Evolutionary conservation across 2,888 invertebrate species (phyloP), one percentile per base, ranked within the genome.

Genomic region (Aporophyla nigra): DNA sequence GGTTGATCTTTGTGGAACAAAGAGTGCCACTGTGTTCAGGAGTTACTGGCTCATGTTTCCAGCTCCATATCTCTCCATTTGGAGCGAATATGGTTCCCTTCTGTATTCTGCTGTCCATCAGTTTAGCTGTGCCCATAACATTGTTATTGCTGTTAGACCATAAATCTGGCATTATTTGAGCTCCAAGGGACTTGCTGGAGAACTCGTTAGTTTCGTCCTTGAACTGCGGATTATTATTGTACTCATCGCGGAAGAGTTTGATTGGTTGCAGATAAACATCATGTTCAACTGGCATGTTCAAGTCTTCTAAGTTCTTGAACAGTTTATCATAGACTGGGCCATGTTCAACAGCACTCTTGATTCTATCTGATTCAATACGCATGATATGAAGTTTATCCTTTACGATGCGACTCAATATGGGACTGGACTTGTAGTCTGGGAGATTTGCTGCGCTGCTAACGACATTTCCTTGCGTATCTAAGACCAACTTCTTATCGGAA

Each of bases 341-440:
- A 89, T 97, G 97, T 87, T 97, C 96, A 1, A 97, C 96, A 0
- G 97, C 97, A 86, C 97, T 97, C 86, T 97, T 97, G 46, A 97
- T 96, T 84, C 97, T 94, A 74, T 97, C 96, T 0, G 96, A 97
- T 86, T 97, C 97, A 43, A 97, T 96, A 9, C 93, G 96, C 93
- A 97, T 95, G 0, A 95, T 88, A 71, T 97, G 94, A 0, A 97
- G 94, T 83, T 97, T 97, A n/a, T 96, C 95, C 86, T 97, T 96
- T 1, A 96, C 95, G 59, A 95, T 88, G 24, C 94, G 93, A 80
- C 97, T 97, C n/a, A 97, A 88, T 72, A 94, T 93, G 0, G 96
- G 95, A 73, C 97, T 97, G 12, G 95, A 93, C 76, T 94, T 97
- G 84, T 96, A 97, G 88, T 96, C 96, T 0, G 96, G 94, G 65